Conservation (phyloP, 2,888 invertebrate species). For the Latheticus oryzae region DNA sequence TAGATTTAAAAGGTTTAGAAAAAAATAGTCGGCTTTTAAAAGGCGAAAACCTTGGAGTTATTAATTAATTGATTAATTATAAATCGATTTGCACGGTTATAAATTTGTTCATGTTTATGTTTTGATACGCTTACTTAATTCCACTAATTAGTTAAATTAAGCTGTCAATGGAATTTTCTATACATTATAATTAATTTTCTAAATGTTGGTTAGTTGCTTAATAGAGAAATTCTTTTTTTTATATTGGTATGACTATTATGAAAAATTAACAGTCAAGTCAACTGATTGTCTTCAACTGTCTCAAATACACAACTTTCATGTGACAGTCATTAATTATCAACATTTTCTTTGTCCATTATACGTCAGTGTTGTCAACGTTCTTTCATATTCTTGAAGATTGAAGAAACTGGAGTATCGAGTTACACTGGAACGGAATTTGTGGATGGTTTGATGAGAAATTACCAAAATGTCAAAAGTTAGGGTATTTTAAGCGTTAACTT, state of each 20-base stretch:
- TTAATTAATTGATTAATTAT: conserved; percentile 10
- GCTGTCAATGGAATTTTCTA: conserved; percentile 29
- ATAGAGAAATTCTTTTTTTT: too few species aligned
- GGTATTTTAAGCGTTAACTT: too few species aligned
- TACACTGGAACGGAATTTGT: too few species aligned
- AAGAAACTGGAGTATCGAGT: too few species aligned
- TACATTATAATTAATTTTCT: conserved; percentile 11
- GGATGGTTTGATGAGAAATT: too few species aligned
- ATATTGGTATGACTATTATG: too few species aligned
- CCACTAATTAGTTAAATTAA: conserved; percentile 29
- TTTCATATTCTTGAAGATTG: too few species aligned
- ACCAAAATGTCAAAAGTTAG: too few species aligned
- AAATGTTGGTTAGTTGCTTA: too few species aligned
- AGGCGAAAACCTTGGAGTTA: too few species aligned
- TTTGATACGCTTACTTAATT: conserved; percentile 27
- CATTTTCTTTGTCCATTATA: conserved; percentile 1
- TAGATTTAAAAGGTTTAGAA: conserved; percentile 16
- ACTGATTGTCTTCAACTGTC: conserved; percentile 5
- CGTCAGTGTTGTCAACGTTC: too few species aligned
- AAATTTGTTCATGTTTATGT: conserved; percentile 26
- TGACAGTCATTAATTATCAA: conserved; percentile 12
- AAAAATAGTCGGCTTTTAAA: conserved; percentile 3
- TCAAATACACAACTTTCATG: background rate
- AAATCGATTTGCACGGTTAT: conserved; percentile 18
- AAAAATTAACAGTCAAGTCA: too few species aligned